A percentile compares a stretch with the other conserved stretches of the same genome.
Evolutionary conservation across 1,140 invertebrate genomes (phyloP).

Genomic region (Saccostrea echinata): DNA sequence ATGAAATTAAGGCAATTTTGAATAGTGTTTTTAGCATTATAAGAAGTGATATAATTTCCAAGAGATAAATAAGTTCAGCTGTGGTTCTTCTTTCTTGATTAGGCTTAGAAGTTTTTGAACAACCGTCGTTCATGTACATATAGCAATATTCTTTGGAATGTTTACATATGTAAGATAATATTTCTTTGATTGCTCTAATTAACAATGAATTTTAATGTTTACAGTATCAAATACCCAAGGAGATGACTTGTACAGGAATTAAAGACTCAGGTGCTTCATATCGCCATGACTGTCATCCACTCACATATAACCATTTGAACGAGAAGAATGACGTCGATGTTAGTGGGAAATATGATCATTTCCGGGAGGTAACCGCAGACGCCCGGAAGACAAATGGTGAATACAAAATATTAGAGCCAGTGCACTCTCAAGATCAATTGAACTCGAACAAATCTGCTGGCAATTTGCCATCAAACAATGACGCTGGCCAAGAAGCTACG

Average conservation of each 20-base stretch:
- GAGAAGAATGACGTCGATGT: neutral
- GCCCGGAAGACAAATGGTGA: neutral
- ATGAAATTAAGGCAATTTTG: too few species aligned
- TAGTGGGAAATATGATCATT: neutral
- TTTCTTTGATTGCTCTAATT: too few species aligned
- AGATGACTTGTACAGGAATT: neutral
- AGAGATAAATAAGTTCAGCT: too few species aligned
- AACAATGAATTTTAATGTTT: neutral
- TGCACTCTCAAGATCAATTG: neutral
- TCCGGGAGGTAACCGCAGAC: neutral
- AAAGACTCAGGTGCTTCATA: neutral
- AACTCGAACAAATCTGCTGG: neutral
- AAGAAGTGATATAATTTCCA: too few species aligned
- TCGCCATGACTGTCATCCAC: neutral
- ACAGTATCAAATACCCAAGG: neutral
- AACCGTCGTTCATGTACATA: too few species aligned
- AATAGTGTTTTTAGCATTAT: too few species aligned
- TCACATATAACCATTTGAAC: conserved; percentile 8
- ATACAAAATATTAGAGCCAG: neutral
- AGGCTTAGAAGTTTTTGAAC: too few species aligned
- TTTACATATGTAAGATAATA: too few species aligned
- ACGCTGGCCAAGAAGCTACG: neutral
- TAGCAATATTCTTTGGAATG: too few species aligned
- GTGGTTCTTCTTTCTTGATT: too few species aligned
- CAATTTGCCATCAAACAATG: neutral